Evolutionary conservation across 2,888 invertebrate species (phyloP).

Genomic region (Penaeus monodon): DNA sequence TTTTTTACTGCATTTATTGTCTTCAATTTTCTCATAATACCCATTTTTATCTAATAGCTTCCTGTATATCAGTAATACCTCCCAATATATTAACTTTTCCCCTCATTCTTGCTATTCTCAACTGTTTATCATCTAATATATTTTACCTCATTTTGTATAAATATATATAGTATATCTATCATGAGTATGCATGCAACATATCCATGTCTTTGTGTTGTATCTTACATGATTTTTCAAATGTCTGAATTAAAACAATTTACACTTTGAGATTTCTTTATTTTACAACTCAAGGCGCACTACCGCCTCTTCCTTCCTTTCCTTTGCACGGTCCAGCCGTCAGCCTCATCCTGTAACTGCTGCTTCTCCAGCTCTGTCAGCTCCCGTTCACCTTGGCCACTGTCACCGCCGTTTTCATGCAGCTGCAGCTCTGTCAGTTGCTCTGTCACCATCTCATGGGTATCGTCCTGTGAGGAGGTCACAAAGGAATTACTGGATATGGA

Average conservation of each 20-base stretch:
- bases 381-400: background rate
- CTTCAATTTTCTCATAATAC: no score
- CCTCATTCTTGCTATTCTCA: no score
- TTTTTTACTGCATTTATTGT: no score
- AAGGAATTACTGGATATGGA: background rate
- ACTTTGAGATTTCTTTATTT: background rate
- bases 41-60: no score
- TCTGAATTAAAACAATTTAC: background rate
- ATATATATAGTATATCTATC: no score
- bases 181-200: no score
- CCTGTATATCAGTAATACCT: no score
- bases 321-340: constrained; percentile 40
- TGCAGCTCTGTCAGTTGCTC: constrained; percentile 19
- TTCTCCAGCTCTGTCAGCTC: constrained; percentile 38
- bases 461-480: background rate
- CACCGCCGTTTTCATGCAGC: background rate
- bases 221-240: background rate
- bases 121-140: no score
- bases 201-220: no score
- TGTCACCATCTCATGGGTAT: background rate
- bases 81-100: no score
- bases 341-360: constrained; percentile 36
- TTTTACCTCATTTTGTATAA: no score
- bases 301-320: constrained; percentile 34
- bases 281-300: background rate